A percentile compares a stretch with the other conserved stretches of the same genome.
These are phyloP conservation scores for Perithous albicinctus DNA, from an alignment of 2,888 invertebrate species.

Conservation along the genomic window DNA sequence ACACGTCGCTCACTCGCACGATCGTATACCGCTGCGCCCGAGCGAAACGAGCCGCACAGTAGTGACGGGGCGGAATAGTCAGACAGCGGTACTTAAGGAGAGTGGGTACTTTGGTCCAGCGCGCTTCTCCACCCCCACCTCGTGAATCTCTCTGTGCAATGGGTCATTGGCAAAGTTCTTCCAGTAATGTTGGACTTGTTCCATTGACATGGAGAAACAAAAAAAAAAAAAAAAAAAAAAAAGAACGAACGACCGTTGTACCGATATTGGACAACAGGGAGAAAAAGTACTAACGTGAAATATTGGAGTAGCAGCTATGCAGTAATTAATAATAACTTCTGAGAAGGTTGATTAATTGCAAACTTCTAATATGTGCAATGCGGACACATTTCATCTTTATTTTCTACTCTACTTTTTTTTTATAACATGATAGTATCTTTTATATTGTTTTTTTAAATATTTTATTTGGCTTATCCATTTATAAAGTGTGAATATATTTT, in stretches of 20 bases:
- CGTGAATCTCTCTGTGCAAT: slow-evolving; percentile 53
- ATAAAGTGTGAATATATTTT: background rate
- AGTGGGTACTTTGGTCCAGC: slow-evolving; percentile 68
- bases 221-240: background rate
- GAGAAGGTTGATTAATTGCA: background rate
- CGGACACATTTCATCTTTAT: background rate
- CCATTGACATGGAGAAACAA: slow-evolving; percentile 32
- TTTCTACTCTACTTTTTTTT: too few relatives aligned
- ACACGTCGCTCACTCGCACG: slow-evolving; percentile 55
- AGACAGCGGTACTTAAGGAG: slow-evolving; percentile 66
- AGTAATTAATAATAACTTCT: background rate
- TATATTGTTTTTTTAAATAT: too few relatives aligned
- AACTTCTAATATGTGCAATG: background rate
- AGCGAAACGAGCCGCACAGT: slow-evolving; percentile 62
- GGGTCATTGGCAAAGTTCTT: slow-evolving; percentile 62
- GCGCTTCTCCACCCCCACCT: slow-evolving; percentile 54
- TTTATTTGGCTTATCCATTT: too few relatives aligned
- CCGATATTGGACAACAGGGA: slow-evolving; percentile 14
- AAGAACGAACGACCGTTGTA: background rate
- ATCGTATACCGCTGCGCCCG: slow-evolving; percentile 54
- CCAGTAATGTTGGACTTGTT: slow-evolving; percentile 34
- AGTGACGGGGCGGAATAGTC: slow-evolving; percentile 66
- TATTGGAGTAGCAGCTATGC: background rate
- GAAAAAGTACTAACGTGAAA: background rate
- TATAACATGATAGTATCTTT: too few relatives aligned